A percentile compares a stretch with the other conserved stretches of the same genome.
These are phyloP conservation scores for Galbula dea DNA, from an alignment of 2,113 vertebrate genomes.

Conservation along the genomic window DNA sequence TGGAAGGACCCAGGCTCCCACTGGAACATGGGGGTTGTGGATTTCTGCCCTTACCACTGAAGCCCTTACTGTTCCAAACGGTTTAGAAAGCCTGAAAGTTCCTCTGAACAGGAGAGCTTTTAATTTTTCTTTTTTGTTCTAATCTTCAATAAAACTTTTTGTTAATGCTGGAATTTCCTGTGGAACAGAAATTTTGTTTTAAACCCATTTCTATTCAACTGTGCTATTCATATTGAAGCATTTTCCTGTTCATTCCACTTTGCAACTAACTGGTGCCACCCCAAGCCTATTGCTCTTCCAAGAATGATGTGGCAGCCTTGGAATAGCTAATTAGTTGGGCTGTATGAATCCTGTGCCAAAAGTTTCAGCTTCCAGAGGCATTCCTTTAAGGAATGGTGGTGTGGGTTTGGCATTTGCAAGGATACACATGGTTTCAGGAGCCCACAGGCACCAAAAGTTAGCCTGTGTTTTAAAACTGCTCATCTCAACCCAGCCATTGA, in stretches of 20 bases:
- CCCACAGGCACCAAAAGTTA: constrained; percentile 61
- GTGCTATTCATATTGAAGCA: constrained; percentile 42
- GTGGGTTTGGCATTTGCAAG: constrained; percentile 57
- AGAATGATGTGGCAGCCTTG: constrained; percentile 58
- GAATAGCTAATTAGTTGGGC: constrained; percentile 56
- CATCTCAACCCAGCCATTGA: constrained; percentile 49
- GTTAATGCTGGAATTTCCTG: constrained; percentile 30
- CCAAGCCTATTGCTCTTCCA: constrained; percentile 40
- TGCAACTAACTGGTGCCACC: constrained; percentile 47
- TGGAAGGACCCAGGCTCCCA: background rate
- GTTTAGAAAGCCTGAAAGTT: constrained; percentile 5
- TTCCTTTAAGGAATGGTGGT: constrained; percentile 56
- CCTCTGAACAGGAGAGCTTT: background rate
- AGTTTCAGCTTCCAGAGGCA: constrained; percentile 59
- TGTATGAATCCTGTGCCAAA: constrained; percentile 48
- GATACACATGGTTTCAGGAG: constrained; percentile 50
- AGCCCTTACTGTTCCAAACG: background rate
- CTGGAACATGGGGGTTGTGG: background rate
- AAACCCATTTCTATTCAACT: constrained; percentile 34
- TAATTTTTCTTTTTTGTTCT: constrained; percentile 23
- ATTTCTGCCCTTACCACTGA: background rate
- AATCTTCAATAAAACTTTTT: background rate
- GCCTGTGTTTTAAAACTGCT: constrained; percentile 51
- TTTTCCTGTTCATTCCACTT: constrained; percentile 58
- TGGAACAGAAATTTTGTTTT: constrained; percentile 30